Percentiles rank a stretch among this genome's conserved stretches.
Conservation (phyloP, 2,113 vertebrate genomes). For the Urocolius indicus region DNA sequence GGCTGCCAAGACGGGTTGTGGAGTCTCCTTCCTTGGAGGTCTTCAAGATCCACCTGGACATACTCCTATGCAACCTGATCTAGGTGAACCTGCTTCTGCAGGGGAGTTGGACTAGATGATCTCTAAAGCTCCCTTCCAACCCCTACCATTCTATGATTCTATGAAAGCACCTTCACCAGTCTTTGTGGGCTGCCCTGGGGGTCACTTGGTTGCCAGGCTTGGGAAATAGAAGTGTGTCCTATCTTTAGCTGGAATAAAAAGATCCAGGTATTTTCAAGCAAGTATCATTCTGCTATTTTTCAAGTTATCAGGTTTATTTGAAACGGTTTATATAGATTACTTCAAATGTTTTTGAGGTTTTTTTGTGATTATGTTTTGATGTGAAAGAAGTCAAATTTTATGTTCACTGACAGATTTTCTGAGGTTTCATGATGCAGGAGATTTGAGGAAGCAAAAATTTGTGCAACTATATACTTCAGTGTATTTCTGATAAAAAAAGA, state of each 20-base stretch:
- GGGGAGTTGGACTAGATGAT: too few species aligned
- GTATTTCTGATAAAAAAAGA: not conserved
- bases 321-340: not conserved
- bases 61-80: too few species aligned
- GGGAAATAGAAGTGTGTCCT: not conserved
- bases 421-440: not conserved
- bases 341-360: not conserved
- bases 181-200: not conserved
- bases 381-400: not conserved
- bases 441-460: not conserved
- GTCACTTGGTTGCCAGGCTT: not conserved
- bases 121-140: too few species aligned
- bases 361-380: not conserved
- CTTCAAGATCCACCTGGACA: too few species aligned
- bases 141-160: too few species aligned
- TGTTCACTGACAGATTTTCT: not conserved
- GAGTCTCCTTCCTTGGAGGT: too few species aligned
- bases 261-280: not conserved
- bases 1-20: too few species aligned
- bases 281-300: not conserved
- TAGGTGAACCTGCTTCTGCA: too few species aligned
- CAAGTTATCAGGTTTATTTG: not conserved
- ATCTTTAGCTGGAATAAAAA: not conserved
- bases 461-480: not conserved
- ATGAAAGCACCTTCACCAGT: not conserved